Percentiles rank a stretch among this genome's conserved stretches.
phyloP scores from a whole-genome alignment of 2,888 invertebrate genomes.

The Rhamphomyia laevipes region DNA sequence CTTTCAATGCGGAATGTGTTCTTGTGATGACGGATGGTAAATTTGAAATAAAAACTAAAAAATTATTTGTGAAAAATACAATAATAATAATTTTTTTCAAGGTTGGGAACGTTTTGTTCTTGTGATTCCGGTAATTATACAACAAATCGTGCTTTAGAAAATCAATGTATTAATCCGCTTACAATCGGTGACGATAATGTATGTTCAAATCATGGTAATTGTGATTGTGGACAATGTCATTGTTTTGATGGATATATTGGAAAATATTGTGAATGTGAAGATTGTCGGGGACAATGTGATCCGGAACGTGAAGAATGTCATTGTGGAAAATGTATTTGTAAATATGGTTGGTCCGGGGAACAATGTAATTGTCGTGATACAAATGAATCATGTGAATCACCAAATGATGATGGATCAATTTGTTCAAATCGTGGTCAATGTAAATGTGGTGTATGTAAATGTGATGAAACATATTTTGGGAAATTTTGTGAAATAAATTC shows the following conservation, averaged over 20 bases:
- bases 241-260: conserved; percentile 52
- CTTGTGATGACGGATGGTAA: conserved; percentile 51
- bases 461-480: conserved; percentile 26
- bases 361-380: conserved; percentile 46
- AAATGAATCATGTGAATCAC: conserved; percentile 42
- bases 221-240: conserved; percentile 62
- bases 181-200: conserved; percentile 38
- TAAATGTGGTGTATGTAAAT: conserved; percentile 49
- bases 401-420: conserved; percentile 39
- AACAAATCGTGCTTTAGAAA: conserved; percentile 24
- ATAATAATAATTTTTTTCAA: conserved; percentile 7
- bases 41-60: conserved; percentile 4
- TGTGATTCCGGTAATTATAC: conserved; percentile 27
- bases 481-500: conserved; percentile 30
- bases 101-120: conserved; percentile 28
- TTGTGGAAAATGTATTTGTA: conserved; percentile 63
- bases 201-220: conserved; percentile 64
- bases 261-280: conserved; percentile 49
- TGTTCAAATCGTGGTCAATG: conserved; percentile 69
- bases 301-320: conserved; percentile 57
- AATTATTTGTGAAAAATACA: neutral
- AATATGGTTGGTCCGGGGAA: conserved; percentile 44
- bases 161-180: conserved; percentile 30
- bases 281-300: conserved; percentile 47
- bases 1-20: conserved; percentile 52